Percentiles rank a stretch among this genome's conserved stretches.
Evolutionary conservation across 2,888 invertebrate genomes (phyloP).

Genomic region (Plusia festucae): DNA sequence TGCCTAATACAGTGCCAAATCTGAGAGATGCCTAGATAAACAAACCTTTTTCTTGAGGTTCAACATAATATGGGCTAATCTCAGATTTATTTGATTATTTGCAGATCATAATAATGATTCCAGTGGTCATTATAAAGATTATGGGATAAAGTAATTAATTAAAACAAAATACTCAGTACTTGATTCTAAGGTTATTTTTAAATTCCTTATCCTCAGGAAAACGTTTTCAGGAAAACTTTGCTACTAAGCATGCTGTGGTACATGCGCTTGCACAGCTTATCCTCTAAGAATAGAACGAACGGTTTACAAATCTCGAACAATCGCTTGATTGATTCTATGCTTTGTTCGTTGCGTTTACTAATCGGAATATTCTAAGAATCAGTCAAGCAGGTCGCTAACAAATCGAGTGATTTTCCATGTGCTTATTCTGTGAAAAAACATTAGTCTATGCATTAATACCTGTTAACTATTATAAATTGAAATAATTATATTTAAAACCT

Average conservation of each 20-base stretch:
- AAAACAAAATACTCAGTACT: too few species aligned
- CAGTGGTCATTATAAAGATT: neutral
- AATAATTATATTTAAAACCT: neutral
- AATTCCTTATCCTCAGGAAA: neutral
- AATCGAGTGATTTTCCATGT: conserved; percentile 27
- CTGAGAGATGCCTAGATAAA: too few species aligned
- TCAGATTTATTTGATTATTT: neutral
- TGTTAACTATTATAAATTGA: neutral
- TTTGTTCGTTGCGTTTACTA: conserved; percentile 41
- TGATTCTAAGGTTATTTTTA: too few species aligned
- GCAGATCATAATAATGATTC: neutral
- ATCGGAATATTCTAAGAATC: conserved; percentile 40
- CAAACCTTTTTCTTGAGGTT: too few species aligned
- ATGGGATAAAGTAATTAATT: neutral
- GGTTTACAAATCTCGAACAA: conserved; percentile 31
- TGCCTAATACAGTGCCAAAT: conserved; percentile 30
- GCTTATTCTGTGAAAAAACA: conserved; percentile 10
- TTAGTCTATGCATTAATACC: neutral
- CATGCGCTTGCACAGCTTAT: conserved; percentile 3
- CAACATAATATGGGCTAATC: too few species aligned
- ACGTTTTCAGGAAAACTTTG: conserved; percentile 8
- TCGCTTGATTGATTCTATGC: conserved; percentile 32
- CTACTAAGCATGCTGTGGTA: neutral
- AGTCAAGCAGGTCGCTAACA: conserved; percentile 14
- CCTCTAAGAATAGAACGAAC: conserved; percentile 31